phyloP scores from a whole-genome alignment of 2,113 vertebrate species.

The Amblyopsis rosae region DNA sequence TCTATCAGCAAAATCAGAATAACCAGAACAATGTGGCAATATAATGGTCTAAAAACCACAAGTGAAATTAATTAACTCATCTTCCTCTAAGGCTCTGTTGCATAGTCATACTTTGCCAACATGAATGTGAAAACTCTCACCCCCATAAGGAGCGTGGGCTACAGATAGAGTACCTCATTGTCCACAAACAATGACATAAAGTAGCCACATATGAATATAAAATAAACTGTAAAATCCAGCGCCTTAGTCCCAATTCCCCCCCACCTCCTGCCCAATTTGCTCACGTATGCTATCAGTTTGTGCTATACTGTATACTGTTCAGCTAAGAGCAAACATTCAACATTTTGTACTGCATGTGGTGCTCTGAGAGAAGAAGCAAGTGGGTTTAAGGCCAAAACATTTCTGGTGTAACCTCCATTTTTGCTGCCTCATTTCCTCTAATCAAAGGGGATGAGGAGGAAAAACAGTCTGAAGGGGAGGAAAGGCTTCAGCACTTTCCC shows the following conservation, averaged over 20 bases:
- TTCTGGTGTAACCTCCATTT: constrained; percentile 49
- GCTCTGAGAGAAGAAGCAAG: constrained; percentile 5
- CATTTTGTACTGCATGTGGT: background rate
- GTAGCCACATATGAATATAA: background rate
- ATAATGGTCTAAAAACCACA: too few species aligned
- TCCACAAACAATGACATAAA: constrained; percentile 6
- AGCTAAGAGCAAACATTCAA: background rate
- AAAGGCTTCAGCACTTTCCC: constrained; percentile 76
- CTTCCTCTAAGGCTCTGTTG: background rate
- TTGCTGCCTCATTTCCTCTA: constrained; percentile 77
- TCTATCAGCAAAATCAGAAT: too few species aligned
- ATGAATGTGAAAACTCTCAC: constrained; percentile 16
- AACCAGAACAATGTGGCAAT: background rate
- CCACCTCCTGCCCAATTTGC: too few species aligned
- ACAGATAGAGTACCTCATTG: constrained; percentile 7
- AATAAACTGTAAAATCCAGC: too few species aligned
- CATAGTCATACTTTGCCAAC: constrained; percentile 29
- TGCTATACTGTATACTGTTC: background rate
- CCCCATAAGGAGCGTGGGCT: constrained; percentile 21
- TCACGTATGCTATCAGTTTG: too few species aligned
- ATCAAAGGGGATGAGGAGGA: constrained; percentile 38
- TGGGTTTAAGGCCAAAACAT: constrained; percentile 20
- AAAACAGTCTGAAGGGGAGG: constrained; percentile 60
- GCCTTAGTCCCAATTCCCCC: too few species aligned
- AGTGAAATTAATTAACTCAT: background rate